Conservation (phyloP, 2,113 vertebrate species). For the Scomber scombrus region DNA sequence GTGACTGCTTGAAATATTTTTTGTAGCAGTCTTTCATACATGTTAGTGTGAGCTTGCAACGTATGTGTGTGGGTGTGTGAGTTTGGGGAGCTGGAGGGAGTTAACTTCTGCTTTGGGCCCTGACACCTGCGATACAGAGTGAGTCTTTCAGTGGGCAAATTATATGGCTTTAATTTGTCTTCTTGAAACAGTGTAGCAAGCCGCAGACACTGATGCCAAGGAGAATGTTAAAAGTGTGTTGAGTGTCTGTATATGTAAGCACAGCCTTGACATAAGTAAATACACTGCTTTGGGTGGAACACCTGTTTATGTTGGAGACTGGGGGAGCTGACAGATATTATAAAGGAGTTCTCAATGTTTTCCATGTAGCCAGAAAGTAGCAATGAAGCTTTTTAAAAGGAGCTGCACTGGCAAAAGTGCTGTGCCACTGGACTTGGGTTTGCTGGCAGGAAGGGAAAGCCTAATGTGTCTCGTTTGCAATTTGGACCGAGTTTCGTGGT, state of each 20-base stretch:
- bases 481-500: constrained; percentile 71
- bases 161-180: constrained; percentile 82
- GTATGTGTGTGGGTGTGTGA: constrained; percentile 31
- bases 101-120: constrained; percentile 67
- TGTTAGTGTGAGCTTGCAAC: constrained; percentile 20
- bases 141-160: constrained; percentile 79
- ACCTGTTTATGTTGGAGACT: constrained; percentile 83
- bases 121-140: constrained; percentile 79
- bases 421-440: constrained; percentile 61
- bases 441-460: constrained; percentile 69
- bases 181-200: constrained; percentile 73
- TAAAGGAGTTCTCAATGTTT: constrained; percentile 77
- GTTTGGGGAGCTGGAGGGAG: constrained; percentile 50
- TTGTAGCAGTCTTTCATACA: constrained; percentile 60
- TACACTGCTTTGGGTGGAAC: constrained; percentile 77
- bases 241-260: constrained; percentile 82
- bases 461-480: constrained; percentile 77
- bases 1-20: constrained; percentile 75
- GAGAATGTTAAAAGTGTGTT: constrained; percentile 81
- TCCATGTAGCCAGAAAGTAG: constrained; percentile 76
- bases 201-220: constrained; percentile 71
- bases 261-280: constrained; percentile 82
- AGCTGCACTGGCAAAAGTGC: constrained; percentile 61
- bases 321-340: constrained; percentile 78
- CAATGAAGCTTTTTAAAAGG: constrained; percentile 67